These are phyloP conservation scores for Lordiphosa clarofinis DNA, from an alignment of 1,140 invertebrate genomes.

Conservation along the genomic window DNA sequence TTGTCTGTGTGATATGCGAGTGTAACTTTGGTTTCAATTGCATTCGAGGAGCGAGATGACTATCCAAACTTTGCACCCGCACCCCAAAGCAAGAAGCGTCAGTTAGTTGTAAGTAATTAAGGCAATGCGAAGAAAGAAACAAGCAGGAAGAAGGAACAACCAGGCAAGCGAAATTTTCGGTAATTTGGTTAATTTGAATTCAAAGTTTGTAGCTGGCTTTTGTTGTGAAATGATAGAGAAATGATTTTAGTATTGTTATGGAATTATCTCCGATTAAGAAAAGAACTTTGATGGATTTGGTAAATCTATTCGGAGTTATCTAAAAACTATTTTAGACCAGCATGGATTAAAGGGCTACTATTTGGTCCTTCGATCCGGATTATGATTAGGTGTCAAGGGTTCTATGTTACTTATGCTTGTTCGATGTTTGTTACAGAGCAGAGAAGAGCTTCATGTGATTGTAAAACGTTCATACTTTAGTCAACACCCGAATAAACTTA, in stretches of 20 bases:
- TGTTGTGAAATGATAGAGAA: constrained; percentile 7
- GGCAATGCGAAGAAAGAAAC: constrained; percentile 19
- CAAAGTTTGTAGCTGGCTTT: constrained; percentile 19
- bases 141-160: not conserved
- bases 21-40: constrained; percentile 60
- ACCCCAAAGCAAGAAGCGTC: constrained; percentile 1
- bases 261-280: too few relatives aligned
- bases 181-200: constrained; percentile 72
- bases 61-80: constrained; percentile 50
- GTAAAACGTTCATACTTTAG: too few relatives aligned
- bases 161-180: constrained; percentile 43
- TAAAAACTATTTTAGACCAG: too few relatives aligned
- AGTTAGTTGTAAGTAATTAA: constrained; percentile 67
- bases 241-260: not conserved
- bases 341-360: too few relatives aligned
- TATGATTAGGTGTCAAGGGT: too few relatives aligned
- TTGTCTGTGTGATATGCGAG: constrained; percentile 34
- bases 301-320: too few relatives aligned
- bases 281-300: too few relatives aligned
- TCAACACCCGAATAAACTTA: too few relatives aligned
- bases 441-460: too few relatives aligned
- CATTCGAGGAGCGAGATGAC: constrained; percentile 11
- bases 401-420: too few relatives aligned
- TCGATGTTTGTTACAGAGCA: too few relatives aligned
- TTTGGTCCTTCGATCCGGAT: too few relatives aligned